Evolutionary conservation across 2,797 vertebrate species (phyloP).

Genomic region (Trichosurus vulpecula): DNA sequence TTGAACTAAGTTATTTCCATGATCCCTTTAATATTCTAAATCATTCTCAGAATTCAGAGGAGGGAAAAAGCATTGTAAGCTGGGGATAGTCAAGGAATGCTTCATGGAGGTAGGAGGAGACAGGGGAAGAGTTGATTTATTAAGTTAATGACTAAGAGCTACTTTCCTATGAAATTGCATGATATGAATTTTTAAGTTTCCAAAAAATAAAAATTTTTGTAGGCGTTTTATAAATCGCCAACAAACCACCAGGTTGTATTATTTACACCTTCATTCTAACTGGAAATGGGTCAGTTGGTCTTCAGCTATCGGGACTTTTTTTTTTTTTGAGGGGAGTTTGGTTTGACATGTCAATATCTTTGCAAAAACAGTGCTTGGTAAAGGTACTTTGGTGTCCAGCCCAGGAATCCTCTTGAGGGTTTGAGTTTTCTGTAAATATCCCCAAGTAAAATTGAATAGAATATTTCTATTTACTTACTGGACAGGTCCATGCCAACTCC

Average conservation of each 20-base stretch:
- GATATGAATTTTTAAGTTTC: not conserved
- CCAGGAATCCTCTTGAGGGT: constrained; percentile 6
- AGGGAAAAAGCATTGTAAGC: not conserved
- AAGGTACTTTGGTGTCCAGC: not conserved
- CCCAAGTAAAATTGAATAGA: not conserved
- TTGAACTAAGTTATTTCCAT: not conserved
- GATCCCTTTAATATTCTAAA: not conserved
- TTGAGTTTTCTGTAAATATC: not conserved
- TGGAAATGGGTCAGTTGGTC: not conserved
- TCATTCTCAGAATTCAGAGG: not conserved
- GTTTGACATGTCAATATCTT: not conserved
- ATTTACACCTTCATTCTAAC: constrained; percentile 9
- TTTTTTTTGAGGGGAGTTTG: not conserved
- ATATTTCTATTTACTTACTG: constrained; percentile 14
- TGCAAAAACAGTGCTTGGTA: not conserved
- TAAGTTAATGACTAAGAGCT: not conserved
- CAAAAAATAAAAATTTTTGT: not conserved
- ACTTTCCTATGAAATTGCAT: not conserved
- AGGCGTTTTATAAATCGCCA: not conserved
- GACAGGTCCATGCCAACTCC: not conserved
- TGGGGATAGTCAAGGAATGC: not conserved
- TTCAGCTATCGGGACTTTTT: not conserved
- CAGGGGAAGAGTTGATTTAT: not conserved
- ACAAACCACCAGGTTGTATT: not conserved
- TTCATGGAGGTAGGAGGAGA: not conserved